phyloP scores from a whole-genome alignment of 1,140 invertebrate species.

The Ceratosolen solmsi region DNA sequence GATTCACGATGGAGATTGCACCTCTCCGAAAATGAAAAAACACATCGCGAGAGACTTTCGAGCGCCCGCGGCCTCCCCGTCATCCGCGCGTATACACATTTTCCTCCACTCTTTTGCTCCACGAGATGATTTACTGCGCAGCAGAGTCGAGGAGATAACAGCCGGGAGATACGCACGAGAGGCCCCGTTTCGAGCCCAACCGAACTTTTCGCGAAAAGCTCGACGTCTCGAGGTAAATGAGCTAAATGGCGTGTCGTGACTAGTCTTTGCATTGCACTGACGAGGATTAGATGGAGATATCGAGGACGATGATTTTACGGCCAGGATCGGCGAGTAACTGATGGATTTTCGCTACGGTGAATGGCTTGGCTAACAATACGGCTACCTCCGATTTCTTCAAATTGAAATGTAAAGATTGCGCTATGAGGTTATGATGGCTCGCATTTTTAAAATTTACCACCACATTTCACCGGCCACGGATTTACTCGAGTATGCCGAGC shows the following conservation, averaged over 20 bases:
- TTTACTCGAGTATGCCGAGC: neutral
- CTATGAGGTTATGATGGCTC: neutral
- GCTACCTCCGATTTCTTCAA: neutral
- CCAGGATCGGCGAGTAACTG: neutral
- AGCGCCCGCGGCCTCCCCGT: neutral
- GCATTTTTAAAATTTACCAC: neutral
- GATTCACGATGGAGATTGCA: slow-evolving; percentile 68
- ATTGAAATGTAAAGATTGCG: slow-evolving; percentile 10
- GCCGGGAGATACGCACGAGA: slow-evolving; percentile 13
- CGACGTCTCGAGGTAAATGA: neutral
- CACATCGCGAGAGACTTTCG: slow-evolving; percentile 35
- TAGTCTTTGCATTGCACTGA: neutral
- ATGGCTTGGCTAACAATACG: neutral
- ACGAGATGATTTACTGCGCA: slow-evolving; percentile 37
- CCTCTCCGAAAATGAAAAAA: slow-evolving; percentile 52
- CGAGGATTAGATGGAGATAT: slow-evolving; percentile 22
- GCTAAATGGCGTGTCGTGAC: slow-evolving; percentile 10
- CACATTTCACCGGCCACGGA: neutral
- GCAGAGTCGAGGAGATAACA: slow-evolving; percentile 27
- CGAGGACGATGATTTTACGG: slow-evolving; percentile 1
- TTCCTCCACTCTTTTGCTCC: neutral
- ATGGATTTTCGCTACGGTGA: neutral
- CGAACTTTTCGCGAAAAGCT: slow-evolving; percentile 14
- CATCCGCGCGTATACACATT: neutral
- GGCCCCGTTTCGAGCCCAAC: neutral